Evolutionary conservation across 2,797 vertebrate species (phyloP).

Genomic region (Luscinia megarhynchos): DNA sequence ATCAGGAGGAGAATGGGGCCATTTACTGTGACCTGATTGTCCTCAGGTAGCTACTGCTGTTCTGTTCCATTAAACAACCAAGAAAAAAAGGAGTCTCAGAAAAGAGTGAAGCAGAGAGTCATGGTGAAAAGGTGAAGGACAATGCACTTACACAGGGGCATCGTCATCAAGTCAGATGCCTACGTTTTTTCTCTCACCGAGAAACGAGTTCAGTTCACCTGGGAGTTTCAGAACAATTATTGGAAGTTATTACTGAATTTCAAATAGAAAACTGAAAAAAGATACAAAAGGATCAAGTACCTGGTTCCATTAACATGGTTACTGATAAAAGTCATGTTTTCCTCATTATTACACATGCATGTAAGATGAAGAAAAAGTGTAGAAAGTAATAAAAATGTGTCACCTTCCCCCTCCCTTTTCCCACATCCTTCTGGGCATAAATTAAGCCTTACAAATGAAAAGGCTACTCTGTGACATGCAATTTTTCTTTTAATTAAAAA

Average conservation of each 20-base stretch:
- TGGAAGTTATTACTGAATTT: slow-evolving; percentile 69
- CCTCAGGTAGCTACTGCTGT: slow-evolving; percentile 1
- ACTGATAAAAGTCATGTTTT: slow-evolving; percentile 80
- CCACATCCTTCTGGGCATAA: slow-evolving; percentile 75
- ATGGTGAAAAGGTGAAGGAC: slow-evolving; percentile 35
- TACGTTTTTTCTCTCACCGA: slow-evolving; percentile 38
- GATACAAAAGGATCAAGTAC: slow-evolving; percentile 75
- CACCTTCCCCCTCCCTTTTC: slow-evolving; percentile 75
- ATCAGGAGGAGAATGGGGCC: background rate
- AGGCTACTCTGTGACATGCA: slow-evolving; percentile 90
- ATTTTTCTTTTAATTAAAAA: slow-evolving; percentile 86
- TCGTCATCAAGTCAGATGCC: slow-evolving; percentile 35
- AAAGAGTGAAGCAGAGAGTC: slow-evolving; percentile 34
- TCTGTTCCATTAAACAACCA: background rate
- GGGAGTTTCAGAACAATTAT: slow-evolving; percentile 66
- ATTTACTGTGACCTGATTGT: background rate
- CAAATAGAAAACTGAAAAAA: slow-evolving; percentile 78
- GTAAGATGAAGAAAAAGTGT: slow-evolving; percentile 78
- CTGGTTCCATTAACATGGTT: slow-evolving; percentile 79
- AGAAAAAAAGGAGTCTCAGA: slow-evolving; percentile 5
- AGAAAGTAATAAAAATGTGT: slow-evolving; percentile 79
- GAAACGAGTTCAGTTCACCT: slow-evolving; percentile 18
- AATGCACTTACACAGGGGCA: slow-evolving; percentile 17
- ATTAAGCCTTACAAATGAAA: slow-evolving; percentile 77
- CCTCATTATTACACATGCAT: slow-evolving; percentile 80